Evolutionary conservation across 2,888 invertebrate genomes (phyloP), one percentile per base, ranked within the genome.

Genomic region (Harpalus rubripes): DNA sequence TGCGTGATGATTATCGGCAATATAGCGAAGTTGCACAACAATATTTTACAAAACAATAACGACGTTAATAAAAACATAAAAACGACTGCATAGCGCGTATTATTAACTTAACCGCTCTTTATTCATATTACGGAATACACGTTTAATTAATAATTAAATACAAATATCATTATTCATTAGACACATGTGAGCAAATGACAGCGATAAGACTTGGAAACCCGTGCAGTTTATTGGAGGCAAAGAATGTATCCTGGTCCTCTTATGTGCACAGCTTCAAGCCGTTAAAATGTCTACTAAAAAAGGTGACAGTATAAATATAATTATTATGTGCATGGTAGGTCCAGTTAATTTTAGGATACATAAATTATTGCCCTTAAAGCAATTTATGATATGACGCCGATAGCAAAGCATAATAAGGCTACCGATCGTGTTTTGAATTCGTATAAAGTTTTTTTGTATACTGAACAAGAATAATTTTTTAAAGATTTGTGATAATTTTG

Each of bases 281-380:
- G 8, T 39, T n/a, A 7, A 68, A 15, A 6, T 68, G 39, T 68
- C 68, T 15, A 15, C 15, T 68, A n/a, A 68, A 68, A n/a, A 68
- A 39, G 68, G 68, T 68, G 7, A 39, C 26, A 63, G 26, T 56
- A n/a, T n/a, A n/a, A n/a, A n/a, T n/a, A n/a, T n/a, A 56, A 61
- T 18, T 61, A 61, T 61, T 22, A n/a, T n/a, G n/a, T n/a, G 3
- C 22, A 22, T 22, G 22, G 3, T 32, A 32, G 6, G 32, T 5
- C 32, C 32, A 32, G 5, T 32, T 32, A 32, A 32, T 0, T 32
- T 56, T 56, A 56, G 4, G 4, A 5, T 10, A 7, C 6, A 32
- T 32, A 5, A 32, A 4, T 4, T 32, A 32, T 32, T 1, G 22
- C 22, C 22, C 22, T 44, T 0, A 44, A 1, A 44, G 1, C 44